Evolutionary conservation across 2,888 invertebrate species (phyloP).

Genomic region (Pocota personata): DNA sequence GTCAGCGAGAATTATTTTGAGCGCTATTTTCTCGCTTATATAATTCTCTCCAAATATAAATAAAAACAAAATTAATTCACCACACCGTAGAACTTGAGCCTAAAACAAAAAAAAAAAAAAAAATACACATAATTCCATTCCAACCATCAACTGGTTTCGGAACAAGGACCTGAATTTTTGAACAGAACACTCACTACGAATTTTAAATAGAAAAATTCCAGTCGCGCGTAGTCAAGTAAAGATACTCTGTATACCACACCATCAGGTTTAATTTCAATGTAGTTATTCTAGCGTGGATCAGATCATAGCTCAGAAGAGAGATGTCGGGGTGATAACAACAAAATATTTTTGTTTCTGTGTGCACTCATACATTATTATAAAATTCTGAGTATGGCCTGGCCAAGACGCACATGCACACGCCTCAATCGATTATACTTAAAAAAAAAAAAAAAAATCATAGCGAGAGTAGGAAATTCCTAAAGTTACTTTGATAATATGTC

Average conservation of each 20-base stretch:
- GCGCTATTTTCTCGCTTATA: slow-evolving; percentile 16
- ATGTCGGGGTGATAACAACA: slow-evolving; percentile 64
- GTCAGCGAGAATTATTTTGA: slow-evolving; percentile 24
- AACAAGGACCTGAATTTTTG: slow-evolving; percentile 70
- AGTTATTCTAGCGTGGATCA: slow-evolving; percentile 37
- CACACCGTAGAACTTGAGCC: slow-evolving; percentile 38
- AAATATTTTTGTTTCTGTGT: slow-evolving; percentile 61
- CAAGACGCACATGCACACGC: slow-evolving; percentile 27
- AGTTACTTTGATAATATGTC: slow-evolving; percentile 59
- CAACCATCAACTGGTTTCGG: slow-evolving; percentile 59
- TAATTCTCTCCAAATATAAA: slow-evolving; percentile 25
- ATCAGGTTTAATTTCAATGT: slow-evolving; percentile 43
- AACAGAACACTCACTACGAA: slow-evolving; percentile 56
- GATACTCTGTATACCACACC: slow-evolving; percentile 21
- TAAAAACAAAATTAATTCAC: slow-evolving; percentile 30
- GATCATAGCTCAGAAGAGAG: slow-evolving; percentile 54
- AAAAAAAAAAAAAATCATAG: slow-evolving; percentile 59
- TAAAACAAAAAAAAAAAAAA: slow-evolving; percentile 20
- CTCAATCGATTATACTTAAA: not conserved
- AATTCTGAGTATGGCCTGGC: slow-evolving; percentile 33
- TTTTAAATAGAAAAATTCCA: slow-evolving; percentile 64
- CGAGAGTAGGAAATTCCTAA: slow-evolving; percentile 57
- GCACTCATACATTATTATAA: slow-evolving; percentile 26
- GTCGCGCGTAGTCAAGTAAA: slow-evolving; percentile 42
- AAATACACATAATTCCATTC: slow-evolving; percentile 31